Conservation (phyloP, 1,140 invertebrate genomes). For the Mycetomoellerius zeteki region DNA sequence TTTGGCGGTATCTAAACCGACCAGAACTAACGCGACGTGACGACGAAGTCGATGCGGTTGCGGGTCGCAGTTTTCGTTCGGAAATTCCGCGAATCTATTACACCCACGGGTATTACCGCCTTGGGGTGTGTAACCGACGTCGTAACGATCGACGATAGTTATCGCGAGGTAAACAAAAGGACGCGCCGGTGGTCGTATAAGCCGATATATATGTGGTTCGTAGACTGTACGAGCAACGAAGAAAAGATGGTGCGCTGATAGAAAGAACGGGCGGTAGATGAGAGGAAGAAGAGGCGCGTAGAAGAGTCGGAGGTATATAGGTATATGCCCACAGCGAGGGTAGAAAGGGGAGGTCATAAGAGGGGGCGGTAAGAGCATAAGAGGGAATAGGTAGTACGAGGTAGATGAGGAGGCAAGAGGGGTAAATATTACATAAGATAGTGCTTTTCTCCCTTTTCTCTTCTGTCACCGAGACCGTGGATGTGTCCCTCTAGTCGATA, state of each 20-base stretch:
- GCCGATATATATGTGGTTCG: slow-evolving; percentile 66
- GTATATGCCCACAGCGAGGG: slow-evolving; percentile 11
- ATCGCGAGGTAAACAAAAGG: slow-evolving; percentile 72
- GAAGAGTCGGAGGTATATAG: slow-evolving; percentile 41
- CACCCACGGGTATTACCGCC: slow-evolving; percentile 54
- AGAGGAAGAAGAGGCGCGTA: slow-evolving; percentile 32
- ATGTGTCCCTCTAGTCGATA: slow-evolving; percentile 81
- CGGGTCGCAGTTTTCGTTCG: slow-evolving; percentile 45
- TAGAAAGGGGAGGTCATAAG: slow-evolving; percentile 21
- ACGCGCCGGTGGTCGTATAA: slow-evolving; percentile 64
- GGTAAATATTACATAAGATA: slow-evolving; percentile 84
- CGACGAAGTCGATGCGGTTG: slow-evolving; percentile 35
- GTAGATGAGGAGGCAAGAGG: slow-evolving; percentile 72
- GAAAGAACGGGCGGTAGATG: slow-evolving; percentile 32
- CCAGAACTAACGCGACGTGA: slow-evolving; percentile 31
- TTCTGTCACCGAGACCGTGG: slow-evolving; percentile 70
- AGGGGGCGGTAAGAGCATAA: slow-evolving; percentile 32
- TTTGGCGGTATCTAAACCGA: slow-evolving; percentile 44
- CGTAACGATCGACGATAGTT: slow-evolving; percentile 73
- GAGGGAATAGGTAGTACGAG: slow-evolving; percentile 53
- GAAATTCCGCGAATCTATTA: slow-evolving; percentile 70
- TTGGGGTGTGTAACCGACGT: slow-evolving; percentile 50
- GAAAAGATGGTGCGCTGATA: slow-evolving; percentile 38
- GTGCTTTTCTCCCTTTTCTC: slow-evolving; percentile 79
- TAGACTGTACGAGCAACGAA: slow-evolving; percentile 52